Percentiles rank a stretch among this genome's conserved stretches.
Evolutionary conservation across 2,113 vertebrate genomes (phyloP).

Genomic region (Aplodontia rufa): DNA sequence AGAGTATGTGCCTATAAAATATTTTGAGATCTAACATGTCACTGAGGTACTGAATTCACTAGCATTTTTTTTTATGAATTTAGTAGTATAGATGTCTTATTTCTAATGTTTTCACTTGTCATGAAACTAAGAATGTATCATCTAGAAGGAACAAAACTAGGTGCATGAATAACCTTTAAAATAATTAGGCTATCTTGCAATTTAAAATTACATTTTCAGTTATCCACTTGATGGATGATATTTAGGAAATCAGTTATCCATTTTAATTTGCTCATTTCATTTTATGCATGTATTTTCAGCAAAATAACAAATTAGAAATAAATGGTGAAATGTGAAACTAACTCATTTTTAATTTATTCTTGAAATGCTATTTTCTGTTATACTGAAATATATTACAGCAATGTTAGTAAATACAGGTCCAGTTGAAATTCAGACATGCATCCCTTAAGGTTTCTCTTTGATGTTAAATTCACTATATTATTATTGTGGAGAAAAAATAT

Average conservation of each 20-base stretch:
- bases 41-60: constrained; percentile 55
- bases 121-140: constrained; percentile 47
- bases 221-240: background rate
- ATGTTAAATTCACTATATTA: background rate
- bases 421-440: constrained; percentile 47
- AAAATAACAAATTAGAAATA: constrained; percentile 50
- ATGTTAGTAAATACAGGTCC: constrained; percentile 27
- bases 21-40: constrained; percentile 55
- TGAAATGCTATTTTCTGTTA: constrained; percentile 45
- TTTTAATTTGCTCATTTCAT: constrained; percentile 20
- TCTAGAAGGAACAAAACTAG: constrained; percentile 47
- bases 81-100: constrained; percentile 44
- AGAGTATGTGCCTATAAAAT: background rate
- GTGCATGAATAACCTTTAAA: background rate
- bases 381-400: background rate
- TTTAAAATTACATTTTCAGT: constrained; percentile 28
- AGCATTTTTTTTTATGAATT: constrained; percentile 29
- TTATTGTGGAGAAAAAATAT: constrained; percentile 41
- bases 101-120: constrained; percentile 25
- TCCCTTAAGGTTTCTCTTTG: constrained; percentile 41
- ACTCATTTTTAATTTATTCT: constrained; percentile 47
- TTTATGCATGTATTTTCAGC: background rate
- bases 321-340: constrained; percentile 22
- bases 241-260: constrained; percentile 32
- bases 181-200: background rate